phyloP scores from a whole-genome alignment of 2,797 vertebrate genomes.

The Xerus rutilus region DNA sequence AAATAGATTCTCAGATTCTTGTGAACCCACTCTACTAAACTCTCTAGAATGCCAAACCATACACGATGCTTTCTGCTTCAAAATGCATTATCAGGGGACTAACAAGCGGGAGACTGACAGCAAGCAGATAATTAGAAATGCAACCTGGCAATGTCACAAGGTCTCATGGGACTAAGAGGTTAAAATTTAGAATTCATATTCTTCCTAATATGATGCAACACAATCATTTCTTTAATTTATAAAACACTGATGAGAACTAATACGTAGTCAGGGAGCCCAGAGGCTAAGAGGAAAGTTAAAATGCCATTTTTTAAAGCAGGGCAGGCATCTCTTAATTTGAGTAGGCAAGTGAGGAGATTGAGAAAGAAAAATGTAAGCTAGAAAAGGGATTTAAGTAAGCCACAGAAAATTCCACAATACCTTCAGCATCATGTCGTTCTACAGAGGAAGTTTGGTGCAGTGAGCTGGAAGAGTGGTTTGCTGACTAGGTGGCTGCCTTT shows the following conservation, averaged over 20 bases:
- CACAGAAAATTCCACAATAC: constrained; percentile 77
- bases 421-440: constrained; percentile 83
- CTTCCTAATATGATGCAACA: not conserved
- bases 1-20: not conserved
- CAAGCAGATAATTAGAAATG: not conserved
- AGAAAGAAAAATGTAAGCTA: constrained; percentile 5
- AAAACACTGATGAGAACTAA: not conserved
- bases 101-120: not conserved
- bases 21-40: not conserved
- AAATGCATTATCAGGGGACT: not conserved
- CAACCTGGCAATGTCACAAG: not conserved
- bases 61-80: not conserved
- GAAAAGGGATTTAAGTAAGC: constrained; percentile 24
- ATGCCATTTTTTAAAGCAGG: not conserved
- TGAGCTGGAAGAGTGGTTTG: not conserved
- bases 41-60: not conserved
- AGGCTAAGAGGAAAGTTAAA: not conserved
- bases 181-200: not conserved
- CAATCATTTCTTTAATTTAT: not conserved
- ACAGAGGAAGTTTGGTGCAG: not conserved
- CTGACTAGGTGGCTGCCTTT: constrained; percentile 49
- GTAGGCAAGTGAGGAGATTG: not conserved
- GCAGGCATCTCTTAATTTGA: not conserved
- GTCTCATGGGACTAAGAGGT: not conserved
- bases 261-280: not conserved